Base-by-base conservation (phyloP, 2,888 invertebrate genomes). In the Agriopis leucophaearia region DNA sequence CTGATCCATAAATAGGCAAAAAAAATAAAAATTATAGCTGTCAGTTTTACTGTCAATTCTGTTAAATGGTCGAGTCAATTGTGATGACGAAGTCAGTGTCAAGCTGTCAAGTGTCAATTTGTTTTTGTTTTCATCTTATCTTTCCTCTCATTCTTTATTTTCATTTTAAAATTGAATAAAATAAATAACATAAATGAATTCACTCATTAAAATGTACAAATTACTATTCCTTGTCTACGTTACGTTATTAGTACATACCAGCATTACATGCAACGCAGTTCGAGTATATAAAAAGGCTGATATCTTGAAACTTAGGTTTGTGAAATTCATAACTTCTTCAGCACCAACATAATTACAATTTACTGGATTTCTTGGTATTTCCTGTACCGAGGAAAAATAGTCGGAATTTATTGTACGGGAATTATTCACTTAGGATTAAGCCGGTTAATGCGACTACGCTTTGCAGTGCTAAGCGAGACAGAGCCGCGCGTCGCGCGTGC, bases 221-320 rank as follows among this genome's bases (percentile, higher is more conserved):
- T 27, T 75, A 55, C 13, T 65, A 75, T 48, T 61, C 80, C 56
- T 65, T 77, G 65, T 74, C 79, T 69, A 84, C 64, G 72, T 54
- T 12, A 12, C 85, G 60, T 66, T 88, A 71, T 72, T 88, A 59
- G 76, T 76, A 67, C 80, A 78, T 65, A 66, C 66, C 45, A 88
- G 78, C 77, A 76, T 86, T 71, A 75, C 79, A 63, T 82, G 87
- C 78, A 70, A 78, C 71, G 83, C 87, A n/a, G 78, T 94, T 66
- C 83, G 94, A 77, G 90, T 92, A 69, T 95, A 95, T 78, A 95
- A 91, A 64, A 95, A 95, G 85, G 88, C 94, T 73, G 95, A 95
- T 86, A 89, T 95, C 73, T 76, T 94, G 67, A 94, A 91, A 80
- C 88, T 95, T 72, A 94, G 95, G 95, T 95, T 15, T 15, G 64